phyloP scores from a whole-genome alignment of 2,113 vertebrate genomes.

The Sakesphorus luctuosus region DNA sequence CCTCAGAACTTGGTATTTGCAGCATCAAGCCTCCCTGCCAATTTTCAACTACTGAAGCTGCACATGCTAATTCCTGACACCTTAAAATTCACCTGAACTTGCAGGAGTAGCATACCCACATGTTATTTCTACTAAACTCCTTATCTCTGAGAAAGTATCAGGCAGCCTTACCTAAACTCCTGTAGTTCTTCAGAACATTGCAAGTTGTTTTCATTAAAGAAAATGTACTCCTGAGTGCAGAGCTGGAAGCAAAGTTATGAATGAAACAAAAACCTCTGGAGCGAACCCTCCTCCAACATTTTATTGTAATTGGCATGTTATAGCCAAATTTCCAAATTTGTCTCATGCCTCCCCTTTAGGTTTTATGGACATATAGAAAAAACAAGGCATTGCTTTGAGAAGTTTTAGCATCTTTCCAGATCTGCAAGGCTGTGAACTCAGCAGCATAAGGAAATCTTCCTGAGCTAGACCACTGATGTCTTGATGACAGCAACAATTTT shows the following conservation, averaged over 20 bases:
- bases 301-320: not conserved
- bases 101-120: not conserved
- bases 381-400: not conserved
- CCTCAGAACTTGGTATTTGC: not conserved
- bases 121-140: not conserved
- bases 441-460: not conserved
- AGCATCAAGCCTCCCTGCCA: not conserved
- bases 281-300: not conserved
- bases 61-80: accelerated
- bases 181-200: not conserved
- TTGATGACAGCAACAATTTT: not conserved
- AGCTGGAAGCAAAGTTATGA: not conserved
- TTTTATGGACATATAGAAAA: not conserved
- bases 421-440: not conserved
- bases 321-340: not conserved
- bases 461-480: not conserved
- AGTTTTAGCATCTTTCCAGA: not conserved
- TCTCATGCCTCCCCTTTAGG: not conserved
- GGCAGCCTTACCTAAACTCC: not conserved
- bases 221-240: not conserved
- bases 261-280: not conserved
- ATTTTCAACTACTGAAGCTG: not conserved
- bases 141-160: not conserved
- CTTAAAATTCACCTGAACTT: not conserved
- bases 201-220: not conserved